Conservation (phyloP, 2,113 vertebrate genomes). For the Melospiza georgiana region DNA sequence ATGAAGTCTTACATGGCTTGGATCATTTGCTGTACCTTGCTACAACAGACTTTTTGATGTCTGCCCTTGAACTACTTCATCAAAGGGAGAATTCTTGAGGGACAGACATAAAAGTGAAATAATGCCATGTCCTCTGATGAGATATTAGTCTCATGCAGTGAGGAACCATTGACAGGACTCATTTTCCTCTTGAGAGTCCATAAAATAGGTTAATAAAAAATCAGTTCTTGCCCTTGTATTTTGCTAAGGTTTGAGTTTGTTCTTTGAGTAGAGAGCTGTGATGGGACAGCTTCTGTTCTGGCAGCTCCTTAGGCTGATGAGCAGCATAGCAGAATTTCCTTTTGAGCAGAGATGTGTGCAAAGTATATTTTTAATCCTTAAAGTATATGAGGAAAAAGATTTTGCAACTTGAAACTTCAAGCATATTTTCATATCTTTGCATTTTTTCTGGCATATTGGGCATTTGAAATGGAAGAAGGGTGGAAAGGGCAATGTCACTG, state of each 20-base stretch:
- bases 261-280: not conserved
- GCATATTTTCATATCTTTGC: not conserved
- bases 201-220: slow-evolving; percentile 61
- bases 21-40: not conserved
- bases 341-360: not conserved
- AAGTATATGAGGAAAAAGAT: not conserved
- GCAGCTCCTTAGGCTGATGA: not conserved
- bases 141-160: not conserved
- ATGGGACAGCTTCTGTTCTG: not conserved
- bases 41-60: not conserved
- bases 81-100: slow-evolving; percentile 37
- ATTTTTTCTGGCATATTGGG: not conserved
- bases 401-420: not conserved
- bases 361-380: not conserved
- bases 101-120: slow-evolving; percentile 29
- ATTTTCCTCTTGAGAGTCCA: slow-evolving; percentile 12
- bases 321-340: not conserved
- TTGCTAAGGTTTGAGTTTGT: not conserved
- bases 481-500: not conserved
- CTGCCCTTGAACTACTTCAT: slow-evolving; percentile 63
- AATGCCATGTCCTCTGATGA: slow-evolving; percentile 29
- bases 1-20: not conserved
- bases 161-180: slow-evolving; percentile 5
- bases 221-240: slow-evolving; percentile 2
- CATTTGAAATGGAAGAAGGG: not conserved